Conservation (phyloP, 2,888 invertebrate species). For the Scaptomyza tumidula region DNA sequence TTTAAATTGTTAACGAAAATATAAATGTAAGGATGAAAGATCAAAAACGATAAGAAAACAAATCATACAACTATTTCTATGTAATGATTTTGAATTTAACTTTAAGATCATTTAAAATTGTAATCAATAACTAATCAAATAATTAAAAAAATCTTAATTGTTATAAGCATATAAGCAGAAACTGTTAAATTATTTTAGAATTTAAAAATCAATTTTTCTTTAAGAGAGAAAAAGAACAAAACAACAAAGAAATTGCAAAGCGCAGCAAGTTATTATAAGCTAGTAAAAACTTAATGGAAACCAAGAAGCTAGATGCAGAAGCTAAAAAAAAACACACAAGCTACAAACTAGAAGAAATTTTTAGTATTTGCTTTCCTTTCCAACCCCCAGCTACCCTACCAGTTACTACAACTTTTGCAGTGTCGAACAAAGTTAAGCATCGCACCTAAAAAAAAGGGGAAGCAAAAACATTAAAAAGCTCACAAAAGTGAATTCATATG, state of each 20-base stretch:
- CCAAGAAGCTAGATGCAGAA: neutral
- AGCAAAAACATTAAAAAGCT: conserved; percentile 15
- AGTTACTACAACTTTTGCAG: neutral
- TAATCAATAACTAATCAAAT: too few species aligned
- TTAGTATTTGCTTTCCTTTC: neutral
- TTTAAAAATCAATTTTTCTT: too few species aligned
- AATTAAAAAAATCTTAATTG: too few species aligned
- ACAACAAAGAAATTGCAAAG: neutral
- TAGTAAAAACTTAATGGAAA: neutral
- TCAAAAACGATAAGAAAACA: too few species aligned
- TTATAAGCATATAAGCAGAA: too few species aligned
- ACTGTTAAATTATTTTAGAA: neutral
- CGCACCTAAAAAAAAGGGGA: neutral
- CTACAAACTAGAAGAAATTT: neutral
- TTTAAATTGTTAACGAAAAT: too few species aligned
- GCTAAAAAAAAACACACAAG: neutral
- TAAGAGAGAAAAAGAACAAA: too few species aligned
- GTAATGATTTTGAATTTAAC: too few species aligned
- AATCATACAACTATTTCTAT: too few species aligned
- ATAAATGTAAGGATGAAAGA: too few species aligned
- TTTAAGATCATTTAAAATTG: too few species aligned
- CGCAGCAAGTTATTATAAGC: neutral
- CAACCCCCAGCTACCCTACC: neutral
- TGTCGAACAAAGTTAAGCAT: conserved; percentile 1
- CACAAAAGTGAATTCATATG: conserved; percentile 22